Conservation (phyloP, 1,140 invertebrate genomes). For the Apis cerana region DNA sequence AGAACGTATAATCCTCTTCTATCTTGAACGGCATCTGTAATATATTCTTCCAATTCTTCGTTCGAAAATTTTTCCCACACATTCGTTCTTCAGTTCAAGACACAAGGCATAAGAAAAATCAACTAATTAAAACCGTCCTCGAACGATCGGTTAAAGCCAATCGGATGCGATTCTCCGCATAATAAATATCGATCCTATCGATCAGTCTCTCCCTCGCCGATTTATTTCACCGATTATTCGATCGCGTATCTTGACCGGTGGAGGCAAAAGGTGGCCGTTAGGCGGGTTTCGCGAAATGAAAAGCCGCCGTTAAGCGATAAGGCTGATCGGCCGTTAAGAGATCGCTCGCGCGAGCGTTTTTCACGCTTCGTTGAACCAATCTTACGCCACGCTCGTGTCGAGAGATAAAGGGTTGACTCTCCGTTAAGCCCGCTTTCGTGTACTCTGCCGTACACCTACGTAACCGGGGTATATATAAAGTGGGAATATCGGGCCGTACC, state of each 20-base stretch:
- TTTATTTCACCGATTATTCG: conserved; percentile 27
- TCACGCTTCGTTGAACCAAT: conserved; percentile 55
- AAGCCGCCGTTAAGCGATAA: conserved; percentile 62
- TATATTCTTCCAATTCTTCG: no score
- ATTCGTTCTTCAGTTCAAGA: no score
- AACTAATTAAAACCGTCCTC: neutral
- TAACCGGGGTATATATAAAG: neutral
- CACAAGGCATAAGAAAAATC: no score
- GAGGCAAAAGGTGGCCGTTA: conserved; percentile 43
- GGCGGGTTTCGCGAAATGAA: conserved; percentile 58
- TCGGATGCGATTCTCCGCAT: neutral
- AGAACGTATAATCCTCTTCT: no score
- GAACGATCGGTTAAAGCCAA: no score
- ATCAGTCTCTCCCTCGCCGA: conserved; percentile 6
- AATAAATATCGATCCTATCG: conserved; percentile 25
- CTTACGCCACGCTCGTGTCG: conserved; percentile 44
- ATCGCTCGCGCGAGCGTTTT: conserved; percentile 60
- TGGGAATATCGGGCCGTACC: conserved; percentile 19
- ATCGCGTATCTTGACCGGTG: conserved; percentile 25
- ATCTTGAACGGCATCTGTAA: no score
- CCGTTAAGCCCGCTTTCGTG: conserved; percentile 59
- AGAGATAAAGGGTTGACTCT: conserved; percentile 58
- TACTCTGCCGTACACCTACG: conserved; percentile 47
- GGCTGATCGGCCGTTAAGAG: conserved; percentile 48
- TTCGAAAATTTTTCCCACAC: no score